phyloP scores from a whole-genome alignment of 2,113 vertebrate genomes.

The Thryonomys swinderianus region DNA sequence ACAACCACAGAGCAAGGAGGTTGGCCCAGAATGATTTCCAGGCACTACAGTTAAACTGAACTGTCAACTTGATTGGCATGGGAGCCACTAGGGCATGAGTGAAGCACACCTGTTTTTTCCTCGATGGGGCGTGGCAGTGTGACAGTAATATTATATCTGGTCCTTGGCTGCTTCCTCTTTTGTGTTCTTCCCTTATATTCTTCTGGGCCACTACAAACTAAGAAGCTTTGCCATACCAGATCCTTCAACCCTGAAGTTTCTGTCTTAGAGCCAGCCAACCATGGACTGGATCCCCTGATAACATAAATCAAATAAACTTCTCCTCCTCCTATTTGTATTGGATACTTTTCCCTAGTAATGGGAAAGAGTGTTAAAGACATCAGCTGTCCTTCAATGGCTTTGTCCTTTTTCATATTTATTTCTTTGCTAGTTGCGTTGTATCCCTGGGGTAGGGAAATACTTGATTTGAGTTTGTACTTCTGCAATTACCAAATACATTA shows the following conservation, averaged over 20 bases:
- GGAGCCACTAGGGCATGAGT: background rate
- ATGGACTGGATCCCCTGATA: background rate
- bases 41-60: background rate
- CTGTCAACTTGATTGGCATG: background rate
- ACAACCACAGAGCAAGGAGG: background rate
- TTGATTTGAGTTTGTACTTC: background rate
- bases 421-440: background rate
- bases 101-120: background rate
- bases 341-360: background rate
- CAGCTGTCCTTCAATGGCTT: background rate
- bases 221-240: background rate
- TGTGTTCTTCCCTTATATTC: background rate
- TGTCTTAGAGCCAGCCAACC: background rate
- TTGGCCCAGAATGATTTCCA: background rate
- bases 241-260: background rate
- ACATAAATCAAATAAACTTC: background rate
- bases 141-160: background rate
- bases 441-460: background rate
- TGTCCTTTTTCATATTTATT: background rate
- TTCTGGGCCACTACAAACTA: background rate
- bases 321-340: background rate
- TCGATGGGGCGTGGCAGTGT: background rate
- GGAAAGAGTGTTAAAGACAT: background rate
- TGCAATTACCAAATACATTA: background rate
- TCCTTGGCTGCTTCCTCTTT: background rate